A percentile compares a stretch with the other conserved stretches of the same genome.
These are phyloP conservation scores for Catharus minimus DNA, from an alignment of 2,113 vertebrate species.

Conservation along the genomic window DNA sequence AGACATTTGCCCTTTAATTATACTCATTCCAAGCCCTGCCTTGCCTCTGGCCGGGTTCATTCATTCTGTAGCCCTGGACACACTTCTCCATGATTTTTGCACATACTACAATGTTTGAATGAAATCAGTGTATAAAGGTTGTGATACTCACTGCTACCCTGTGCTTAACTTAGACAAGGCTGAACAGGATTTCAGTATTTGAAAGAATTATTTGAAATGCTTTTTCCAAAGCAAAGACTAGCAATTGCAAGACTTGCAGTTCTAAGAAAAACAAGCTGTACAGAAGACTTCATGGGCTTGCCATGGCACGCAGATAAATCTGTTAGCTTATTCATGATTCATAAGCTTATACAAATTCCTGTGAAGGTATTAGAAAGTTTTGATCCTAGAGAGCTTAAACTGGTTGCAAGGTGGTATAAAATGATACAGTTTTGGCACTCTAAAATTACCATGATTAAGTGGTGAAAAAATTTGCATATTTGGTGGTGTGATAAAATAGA, in stretches of 20 bases:
- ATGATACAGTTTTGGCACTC: not conserved
- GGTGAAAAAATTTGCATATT: not conserved
- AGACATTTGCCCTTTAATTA: not conserved
- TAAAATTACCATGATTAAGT: not conserved
- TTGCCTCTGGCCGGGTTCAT: not conserved
- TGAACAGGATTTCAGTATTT: not conserved
- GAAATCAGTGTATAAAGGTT: rapidly evolving
- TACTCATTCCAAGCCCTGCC: not conserved
- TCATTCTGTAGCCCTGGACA: not conserved
- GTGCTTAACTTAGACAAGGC: not conserved
- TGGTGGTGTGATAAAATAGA: not conserved
- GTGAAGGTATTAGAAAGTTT: not conserved
- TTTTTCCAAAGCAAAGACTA: not conserved
- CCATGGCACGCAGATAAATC: not conserved
- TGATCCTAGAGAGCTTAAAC: not conserved
- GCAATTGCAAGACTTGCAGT: not conserved
- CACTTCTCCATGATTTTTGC: not conserved
- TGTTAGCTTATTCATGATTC: not conserved
- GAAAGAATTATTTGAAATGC: not conserved
- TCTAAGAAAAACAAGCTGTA: not conserved
- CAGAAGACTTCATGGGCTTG: not conserved
- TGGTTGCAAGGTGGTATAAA: not conserved
- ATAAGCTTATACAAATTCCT: not conserved
- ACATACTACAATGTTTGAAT: not conserved
- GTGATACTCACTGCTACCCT: not conserved